These are phyloP conservation scores for Steinernema carpocapsae DNA, from an alignment of 2,888 invertebrate genomes.

Conservation along the genomic window DNA sequence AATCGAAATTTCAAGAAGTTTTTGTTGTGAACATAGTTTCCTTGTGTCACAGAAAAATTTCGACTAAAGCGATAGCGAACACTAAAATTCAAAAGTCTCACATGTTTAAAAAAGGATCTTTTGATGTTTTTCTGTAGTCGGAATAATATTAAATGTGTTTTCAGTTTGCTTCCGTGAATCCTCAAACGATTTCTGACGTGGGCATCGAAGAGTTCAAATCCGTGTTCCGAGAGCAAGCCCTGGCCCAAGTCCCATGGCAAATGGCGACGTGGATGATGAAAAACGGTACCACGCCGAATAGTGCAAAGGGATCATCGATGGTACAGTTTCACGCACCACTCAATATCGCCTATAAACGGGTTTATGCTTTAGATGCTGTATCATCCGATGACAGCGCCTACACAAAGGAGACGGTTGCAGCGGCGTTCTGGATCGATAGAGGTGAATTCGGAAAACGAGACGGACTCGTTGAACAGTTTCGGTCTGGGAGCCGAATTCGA, in stretches of 20 bases:
- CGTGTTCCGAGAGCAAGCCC: conserved; percentile 45
- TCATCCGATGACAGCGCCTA: conserved; percentile 26
- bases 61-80: too few species aligned
- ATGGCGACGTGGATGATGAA: conserved; percentile 52
- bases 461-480: conserved; percentile 6
- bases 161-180: conserved; percentile 14
- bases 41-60: too few species aligned
- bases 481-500: neutral
- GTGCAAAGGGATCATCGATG: conserved; percentile 26
- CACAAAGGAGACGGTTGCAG: conserved; percentile 21
- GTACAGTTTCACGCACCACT: neutral
- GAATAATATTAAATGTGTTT: too few species aligned
- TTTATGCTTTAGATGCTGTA: conserved; percentile 10
- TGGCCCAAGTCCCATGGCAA: conserved; percentile 44
- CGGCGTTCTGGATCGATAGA: conserved; percentile 19
- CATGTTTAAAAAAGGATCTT: too few species aligned
- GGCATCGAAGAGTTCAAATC: conserved; percentile 22
- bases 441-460: conserved; percentile 22
- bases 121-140: too few species aligned
- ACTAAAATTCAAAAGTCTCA: too few species aligned
- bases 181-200: conserved; percentile 1
- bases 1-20: too few species aligned
- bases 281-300: conserved; percentile 41
- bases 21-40: too few species aligned
- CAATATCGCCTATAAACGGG: neutral